Evolutionary conservation across 2,797 vertebrate genomes (phyloP).

Genomic region (Bradypodion ventrale): DNA sequence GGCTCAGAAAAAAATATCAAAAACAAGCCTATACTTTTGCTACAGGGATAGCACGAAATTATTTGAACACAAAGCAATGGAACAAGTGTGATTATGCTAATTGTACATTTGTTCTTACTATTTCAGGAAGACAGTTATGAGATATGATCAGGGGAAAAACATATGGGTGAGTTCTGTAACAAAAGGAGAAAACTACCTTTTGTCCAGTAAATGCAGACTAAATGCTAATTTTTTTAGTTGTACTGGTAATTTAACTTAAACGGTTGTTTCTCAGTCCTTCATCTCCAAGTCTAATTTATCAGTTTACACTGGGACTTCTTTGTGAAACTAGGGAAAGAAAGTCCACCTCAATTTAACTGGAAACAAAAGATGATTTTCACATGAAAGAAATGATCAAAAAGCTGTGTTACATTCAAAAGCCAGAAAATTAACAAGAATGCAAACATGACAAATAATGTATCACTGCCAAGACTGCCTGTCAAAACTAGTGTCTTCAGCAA

Average conservation of each 20-base stretch:
- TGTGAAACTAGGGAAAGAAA: constrained; percentile 84
- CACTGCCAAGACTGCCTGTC: constrained; percentile 80
- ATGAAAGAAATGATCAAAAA: constrained; percentile 88
- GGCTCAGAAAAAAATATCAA: not conserved
- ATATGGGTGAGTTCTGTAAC: not conserved
- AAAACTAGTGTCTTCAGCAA: constrained; percentile 81
- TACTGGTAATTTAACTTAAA: not conserved
- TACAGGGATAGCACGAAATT: constrained; percentile 23
- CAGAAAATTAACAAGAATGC: constrained; percentile 90
- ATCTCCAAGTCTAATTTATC: constrained; percentile 83
- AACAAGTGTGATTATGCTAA: constrained; percentile 30
- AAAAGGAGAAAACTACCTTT: not conserved
- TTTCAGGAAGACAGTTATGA: not conserved
- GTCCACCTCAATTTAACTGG: constrained; percentile 88
- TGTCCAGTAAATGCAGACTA: not conserved
- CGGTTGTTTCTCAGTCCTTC: constrained; percentile 67
- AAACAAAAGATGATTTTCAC: constrained; percentile 88
- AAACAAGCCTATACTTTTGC: not conserved
- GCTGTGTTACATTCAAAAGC: constrained; percentile 97
- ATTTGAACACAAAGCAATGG: constrained; percentile 16
- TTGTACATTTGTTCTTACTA: not conserved
- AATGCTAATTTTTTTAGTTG: constrained; percentile 14
- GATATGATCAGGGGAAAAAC: not conserved
- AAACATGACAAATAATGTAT: constrained; percentile 89
- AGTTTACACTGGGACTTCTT: constrained; percentile 86